Conservation (phyloP, 2,888 invertebrate species). For the Cantharis flavilabris region DNA sequence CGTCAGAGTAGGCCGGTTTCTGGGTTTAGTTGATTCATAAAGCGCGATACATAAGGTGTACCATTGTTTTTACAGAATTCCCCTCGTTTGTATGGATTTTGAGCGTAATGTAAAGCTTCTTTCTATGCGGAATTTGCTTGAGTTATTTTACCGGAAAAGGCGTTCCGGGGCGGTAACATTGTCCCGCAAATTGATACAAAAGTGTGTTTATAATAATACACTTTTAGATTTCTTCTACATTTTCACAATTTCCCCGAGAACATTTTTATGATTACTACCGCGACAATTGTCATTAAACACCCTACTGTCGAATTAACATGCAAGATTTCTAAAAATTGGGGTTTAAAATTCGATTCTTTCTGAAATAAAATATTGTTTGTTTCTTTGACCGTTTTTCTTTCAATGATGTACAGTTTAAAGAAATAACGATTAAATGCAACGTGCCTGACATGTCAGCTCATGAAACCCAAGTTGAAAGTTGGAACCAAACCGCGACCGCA, state of each 20-base stretch:
- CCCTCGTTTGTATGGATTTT: constrained; percentile 32
- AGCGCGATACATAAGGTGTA: constrained; percentile 47
- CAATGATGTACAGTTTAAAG: neutral
- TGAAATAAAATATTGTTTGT: neutral
- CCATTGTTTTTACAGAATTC: constrained; percentile 42
- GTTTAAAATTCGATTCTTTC: neutral
- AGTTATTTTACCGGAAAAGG: constrained; percentile 38
- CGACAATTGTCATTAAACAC: neutral
- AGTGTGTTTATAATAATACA: constrained; percentile 20
- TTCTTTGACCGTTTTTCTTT: neutral
- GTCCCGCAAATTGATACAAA: constrained; percentile 39
- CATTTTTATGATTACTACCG: neutral
- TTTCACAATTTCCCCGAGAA: neutral
- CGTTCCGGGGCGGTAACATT: constrained; percentile 38
- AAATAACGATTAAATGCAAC: constrained; percentile 7
- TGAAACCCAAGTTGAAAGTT: constrained; percentile 27
- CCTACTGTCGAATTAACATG: neutral
- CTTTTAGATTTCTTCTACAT: neutral
- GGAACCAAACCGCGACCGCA: constrained; percentile 37
- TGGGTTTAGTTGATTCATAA: constrained; percentile 45
- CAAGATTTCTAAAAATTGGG: neutral
- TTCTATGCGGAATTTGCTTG: constrained; percentile 34
- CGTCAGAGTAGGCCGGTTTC: constrained; percentile 45
- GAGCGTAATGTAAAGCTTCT: constrained; percentile 32
- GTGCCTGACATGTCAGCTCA: constrained; percentile 21